Evolutionary conservation across 2,888 invertebrate species (phyloP).

Genomic region (Creontiades dilutus): DNA sequence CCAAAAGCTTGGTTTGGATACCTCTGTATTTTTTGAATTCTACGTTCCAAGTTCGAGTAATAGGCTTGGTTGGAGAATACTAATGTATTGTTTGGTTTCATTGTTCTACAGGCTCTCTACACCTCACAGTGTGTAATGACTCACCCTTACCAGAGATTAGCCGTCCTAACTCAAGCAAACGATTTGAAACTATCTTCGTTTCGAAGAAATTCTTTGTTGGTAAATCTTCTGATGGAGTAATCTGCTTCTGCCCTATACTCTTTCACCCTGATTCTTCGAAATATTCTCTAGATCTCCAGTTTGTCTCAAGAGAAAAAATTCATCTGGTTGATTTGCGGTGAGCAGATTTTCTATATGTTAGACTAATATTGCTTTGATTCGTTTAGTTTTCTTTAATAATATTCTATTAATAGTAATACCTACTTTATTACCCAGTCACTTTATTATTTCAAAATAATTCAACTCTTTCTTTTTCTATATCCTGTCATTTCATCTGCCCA

Average conservation of each 20-base stretch:
- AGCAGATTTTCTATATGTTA: not conserved
- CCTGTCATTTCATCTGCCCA: not conserved
- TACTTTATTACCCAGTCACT: too few species aligned
- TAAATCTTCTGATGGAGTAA: not conserved
- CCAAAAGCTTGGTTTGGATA: too few species aligned
- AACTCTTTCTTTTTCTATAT: not conserved
- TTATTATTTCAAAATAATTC: too few species aligned
- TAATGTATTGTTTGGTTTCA: not conserved
- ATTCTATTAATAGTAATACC: not conserved
- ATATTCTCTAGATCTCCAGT: not conserved
- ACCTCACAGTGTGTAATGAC: not conserved
- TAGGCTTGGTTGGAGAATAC: too few species aligned
- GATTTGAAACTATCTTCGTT: not conserved
- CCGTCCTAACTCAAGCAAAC: not conserved
- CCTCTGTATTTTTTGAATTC: too few species aligned
- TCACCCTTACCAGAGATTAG: not conserved
- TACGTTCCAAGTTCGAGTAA: too few species aligned
- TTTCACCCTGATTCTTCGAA: not conserved
- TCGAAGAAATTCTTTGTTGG: slow-evolving; percentile 27
- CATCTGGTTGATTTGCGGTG: not conserved
- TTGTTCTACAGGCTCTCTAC: not conserved
- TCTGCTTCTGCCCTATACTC: slow-evolving; percentile 19
- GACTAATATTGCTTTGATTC: not conserved
- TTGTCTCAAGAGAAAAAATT: not conserved
- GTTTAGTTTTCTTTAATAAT: not conserved